Evolutionary conservation across 2,113 vertebrate species (phyloP).

Genomic region (Natator depressus): DNA sequence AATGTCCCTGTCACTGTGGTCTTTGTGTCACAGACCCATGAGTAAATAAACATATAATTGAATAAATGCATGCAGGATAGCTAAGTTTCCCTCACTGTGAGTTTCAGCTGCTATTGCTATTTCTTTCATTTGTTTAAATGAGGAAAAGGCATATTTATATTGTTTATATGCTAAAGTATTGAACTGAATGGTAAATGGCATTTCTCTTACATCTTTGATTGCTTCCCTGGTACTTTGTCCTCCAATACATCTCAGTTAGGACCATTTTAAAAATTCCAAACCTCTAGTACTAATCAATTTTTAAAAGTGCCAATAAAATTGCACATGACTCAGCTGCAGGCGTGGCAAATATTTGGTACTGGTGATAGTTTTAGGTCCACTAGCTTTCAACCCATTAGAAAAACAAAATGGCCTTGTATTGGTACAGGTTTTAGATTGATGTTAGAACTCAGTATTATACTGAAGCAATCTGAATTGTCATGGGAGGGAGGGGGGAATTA

Average conservation of each 20-base stretch:
- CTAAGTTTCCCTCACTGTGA: neutral
- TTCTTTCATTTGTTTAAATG: neutral
- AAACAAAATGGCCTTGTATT: neutral
- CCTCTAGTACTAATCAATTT: neutral
- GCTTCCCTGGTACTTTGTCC: neutral
- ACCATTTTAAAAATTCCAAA: neutral
- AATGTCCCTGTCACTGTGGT: neutral
- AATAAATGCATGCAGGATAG: neutral
- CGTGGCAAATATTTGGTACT: neutral
- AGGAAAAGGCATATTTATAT: neutral
- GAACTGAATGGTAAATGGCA: neutral
- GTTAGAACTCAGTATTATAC: neutral
- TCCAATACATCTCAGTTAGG: neutral
- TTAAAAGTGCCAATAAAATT: neutral
- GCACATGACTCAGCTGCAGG: neutral
- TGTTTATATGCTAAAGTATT: neutral
- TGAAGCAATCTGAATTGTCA: neutral
- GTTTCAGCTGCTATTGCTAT: neutral
- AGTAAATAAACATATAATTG: neutral
- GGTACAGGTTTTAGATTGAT: neutral
- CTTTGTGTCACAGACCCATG: neutral
- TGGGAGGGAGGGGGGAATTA: too few relatives aligned
- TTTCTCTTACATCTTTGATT: neutral
- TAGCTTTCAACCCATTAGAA: neutral
- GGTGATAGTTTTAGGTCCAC: neutral